phyloP scores from a whole-genome alignment of 2,113 vertebrate species.

The Embiotoca jacksoni region DNA sequence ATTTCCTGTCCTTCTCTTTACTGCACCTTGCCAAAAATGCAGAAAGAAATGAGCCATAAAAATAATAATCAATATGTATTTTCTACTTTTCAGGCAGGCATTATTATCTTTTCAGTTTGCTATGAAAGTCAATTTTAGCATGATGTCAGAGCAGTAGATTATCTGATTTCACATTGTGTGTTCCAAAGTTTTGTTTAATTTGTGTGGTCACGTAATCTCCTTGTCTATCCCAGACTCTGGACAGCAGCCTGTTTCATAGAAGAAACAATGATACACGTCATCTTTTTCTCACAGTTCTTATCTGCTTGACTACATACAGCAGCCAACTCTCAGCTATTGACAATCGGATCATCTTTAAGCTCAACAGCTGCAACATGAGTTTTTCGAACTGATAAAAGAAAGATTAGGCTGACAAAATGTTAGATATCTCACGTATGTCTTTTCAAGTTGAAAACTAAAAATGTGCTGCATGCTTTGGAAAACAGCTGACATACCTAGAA shows the following conservation, averaged over 20 bases:
- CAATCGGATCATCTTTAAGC: background rate
- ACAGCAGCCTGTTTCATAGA: background rate
- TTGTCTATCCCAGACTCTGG: background rate
- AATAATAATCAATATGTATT: background rate
- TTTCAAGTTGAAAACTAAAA: background rate
- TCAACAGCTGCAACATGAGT: too few species aligned
- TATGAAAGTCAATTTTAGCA: background rate
- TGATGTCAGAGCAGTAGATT: background rate
- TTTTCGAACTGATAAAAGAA: background rate
- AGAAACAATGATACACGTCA: background rate
- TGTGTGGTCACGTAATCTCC: background rate
- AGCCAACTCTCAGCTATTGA: background rate
- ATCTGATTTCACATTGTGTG: background rate
- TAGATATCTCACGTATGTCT: background rate
- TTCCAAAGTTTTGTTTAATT: slow-evolving; percentile 1
- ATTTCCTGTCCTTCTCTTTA: slow-evolving; percentile 20
- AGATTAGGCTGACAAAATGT: background rate
- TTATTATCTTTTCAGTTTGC: background rate
- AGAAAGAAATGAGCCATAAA: background rate
- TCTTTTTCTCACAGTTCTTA: background rate
- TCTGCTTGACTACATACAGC: background rate
- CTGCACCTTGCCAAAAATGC: slow-evolving; percentile 9
- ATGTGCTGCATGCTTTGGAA: background rate
- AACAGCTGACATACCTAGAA: background rate
- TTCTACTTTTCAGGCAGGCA: background rate